A percentile compares a stretch with the other conserved stretches of the same genome.
These are phyloP conservation scores for Jaculus jaculus DNA, from an alignment of 2,113 vertebrate species.

Conservation along the genomic window DNA sequence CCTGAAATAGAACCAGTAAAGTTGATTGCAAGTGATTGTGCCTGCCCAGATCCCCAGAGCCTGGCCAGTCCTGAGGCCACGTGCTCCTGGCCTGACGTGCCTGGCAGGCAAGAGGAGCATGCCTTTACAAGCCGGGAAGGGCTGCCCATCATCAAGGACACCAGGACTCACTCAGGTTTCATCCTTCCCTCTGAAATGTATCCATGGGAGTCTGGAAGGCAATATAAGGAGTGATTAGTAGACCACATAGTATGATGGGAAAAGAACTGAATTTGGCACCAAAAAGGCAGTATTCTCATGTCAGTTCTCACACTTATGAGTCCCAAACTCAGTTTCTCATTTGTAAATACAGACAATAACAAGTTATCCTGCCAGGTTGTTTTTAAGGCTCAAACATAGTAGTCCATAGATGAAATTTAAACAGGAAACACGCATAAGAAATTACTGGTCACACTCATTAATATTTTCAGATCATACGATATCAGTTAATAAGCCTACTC, in stretches of 20 bases:
- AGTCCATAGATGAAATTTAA: neutral
- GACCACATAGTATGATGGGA: neutral
- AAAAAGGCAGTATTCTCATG: neutral
- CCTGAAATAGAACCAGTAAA: constrained; percentile 57
- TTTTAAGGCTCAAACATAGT: constrained; percentile 5
- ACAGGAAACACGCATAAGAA: neutral
- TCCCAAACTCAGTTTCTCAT: neutral
- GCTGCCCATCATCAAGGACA: constrained; percentile 41
- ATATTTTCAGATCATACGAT: neutral
- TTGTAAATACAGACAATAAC: neutral
- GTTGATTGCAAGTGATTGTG: neutral
- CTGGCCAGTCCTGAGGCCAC: neutral
- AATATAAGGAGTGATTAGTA: neutral
- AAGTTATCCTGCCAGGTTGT: neutral
- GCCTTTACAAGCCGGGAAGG: neutral
- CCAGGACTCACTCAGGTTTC: neutral
- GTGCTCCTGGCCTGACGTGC: neutral
- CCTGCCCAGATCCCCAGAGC: neutral
- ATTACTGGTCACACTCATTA: neutral
- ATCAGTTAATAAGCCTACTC: neutral
- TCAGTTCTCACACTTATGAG: neutral
- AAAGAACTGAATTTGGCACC: neutral
- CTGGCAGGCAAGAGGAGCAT: neutral
- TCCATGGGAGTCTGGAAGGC: neutral
- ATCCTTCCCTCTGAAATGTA: neutral